Percentiles rank a stretch among this genome's conserved stretches.
Conservation (phyloP, 92 coral and sea anemone genomes). For the Siderastrea siderea region DNA sequence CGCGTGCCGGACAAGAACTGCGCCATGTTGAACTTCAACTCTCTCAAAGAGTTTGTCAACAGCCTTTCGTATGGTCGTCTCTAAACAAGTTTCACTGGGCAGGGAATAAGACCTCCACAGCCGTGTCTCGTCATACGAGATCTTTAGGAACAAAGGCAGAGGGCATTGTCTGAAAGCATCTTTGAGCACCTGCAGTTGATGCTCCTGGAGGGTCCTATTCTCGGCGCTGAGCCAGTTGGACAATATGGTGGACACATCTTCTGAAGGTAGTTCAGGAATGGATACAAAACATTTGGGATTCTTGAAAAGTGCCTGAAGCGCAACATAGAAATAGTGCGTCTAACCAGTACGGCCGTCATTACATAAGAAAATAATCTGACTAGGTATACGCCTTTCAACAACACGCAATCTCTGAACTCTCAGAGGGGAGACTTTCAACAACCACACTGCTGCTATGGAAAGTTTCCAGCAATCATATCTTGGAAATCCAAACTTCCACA, state of each 20-base stretch:
- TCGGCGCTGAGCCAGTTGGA: slow-evolving; percentile 78
- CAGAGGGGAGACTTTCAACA: too few species aligned
- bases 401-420: too few species aligned
- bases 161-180: slow-evolving; percentile 80
- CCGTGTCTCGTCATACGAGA: slow-evolving; percentile 88
- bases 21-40: slow-evolving; percentile 78
- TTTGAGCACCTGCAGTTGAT: slow-evolving; percentile 64
- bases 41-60: slow-evolving; percentile 77
- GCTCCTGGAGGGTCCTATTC: slow-evolving; percentile 71
- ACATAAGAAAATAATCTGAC: too few species aligned
- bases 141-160: slow-evolving; percentile 87
- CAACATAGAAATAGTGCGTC: background rate
- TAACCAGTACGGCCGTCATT: background rate
- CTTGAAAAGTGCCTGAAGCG: slow-evolving; percentile 70
- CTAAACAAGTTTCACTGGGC: slow-evolving; percentile 64
- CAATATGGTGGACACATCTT: slow-evolving; percentile 78
- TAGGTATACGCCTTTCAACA: too few species aligned
- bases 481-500: too few species aligned
- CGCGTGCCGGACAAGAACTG: slow-evolving; percentile 80
- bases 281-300: slow-evolving; percentile 73
- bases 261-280: slow-evolving; percentile 73
- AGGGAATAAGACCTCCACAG: slow-evolving; percentile 81
- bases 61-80: slow-evolving; percentile 75
- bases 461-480: too few species aligned
- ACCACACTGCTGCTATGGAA: too few species aligned